phyloP scores from a whole-genome alignment of 2,797 vertebrate genomes.

The Brotogeris chrysoptera region DNA sequence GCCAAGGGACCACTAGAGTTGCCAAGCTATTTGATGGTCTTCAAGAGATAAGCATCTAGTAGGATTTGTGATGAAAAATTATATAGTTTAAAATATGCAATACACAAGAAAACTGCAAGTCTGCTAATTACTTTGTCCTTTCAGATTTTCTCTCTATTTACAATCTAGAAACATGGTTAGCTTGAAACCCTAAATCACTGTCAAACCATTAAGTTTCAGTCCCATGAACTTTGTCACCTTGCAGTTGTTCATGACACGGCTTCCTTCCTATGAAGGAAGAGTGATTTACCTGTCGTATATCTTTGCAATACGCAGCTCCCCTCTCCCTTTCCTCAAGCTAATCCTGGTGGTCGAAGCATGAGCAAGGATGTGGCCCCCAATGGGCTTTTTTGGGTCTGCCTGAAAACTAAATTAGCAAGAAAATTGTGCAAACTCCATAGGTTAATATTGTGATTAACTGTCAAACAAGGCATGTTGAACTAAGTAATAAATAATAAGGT shows the following conservation, averaged over 20 bases:
- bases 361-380: conserved; percentile 97
- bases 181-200: not conserved
- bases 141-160: not conserved
- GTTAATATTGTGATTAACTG: not conserved
- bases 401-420: conserved; percentile 86
- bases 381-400: conserved; percentile 96
- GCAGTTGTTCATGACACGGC: not conserved
- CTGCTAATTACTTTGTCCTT: not conserved
- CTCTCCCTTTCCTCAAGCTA: conserved; percentile 93
- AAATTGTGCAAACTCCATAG: not conserved
- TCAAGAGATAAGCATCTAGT: not conserved
- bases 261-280: not conserved
- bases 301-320: conserved; percentile 95
- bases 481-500: not conserved
- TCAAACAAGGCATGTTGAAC: not conserved
- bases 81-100: not conserved
- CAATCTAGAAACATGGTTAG: not conserved
- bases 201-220: not conserved
- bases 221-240: not conserved
- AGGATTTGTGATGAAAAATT: not conserved
- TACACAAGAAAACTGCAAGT: not conserved
- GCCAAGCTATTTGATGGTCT: not conserved
- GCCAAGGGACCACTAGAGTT: not conserved
- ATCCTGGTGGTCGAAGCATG: conserved; percentile 97
- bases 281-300: conserved; percentile 92